These are phyloP conservation scores for Rhagologus leucostigma DNA, from an alignment of 2,113 vertebrate species.

Conservation along the genomic window DNA sequence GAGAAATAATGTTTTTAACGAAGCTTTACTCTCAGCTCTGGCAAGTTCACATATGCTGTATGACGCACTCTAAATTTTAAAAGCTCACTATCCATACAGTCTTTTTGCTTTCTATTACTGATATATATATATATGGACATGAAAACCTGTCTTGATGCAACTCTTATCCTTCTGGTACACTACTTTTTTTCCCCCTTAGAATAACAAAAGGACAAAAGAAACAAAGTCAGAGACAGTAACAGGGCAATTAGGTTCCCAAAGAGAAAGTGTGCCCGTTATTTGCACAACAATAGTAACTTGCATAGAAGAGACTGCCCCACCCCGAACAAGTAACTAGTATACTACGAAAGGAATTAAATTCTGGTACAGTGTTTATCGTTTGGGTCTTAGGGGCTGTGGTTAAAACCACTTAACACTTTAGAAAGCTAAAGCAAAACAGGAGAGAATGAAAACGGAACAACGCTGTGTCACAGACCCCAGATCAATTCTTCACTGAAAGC, in stretches of 20 bases:
- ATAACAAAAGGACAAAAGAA: slow-evolving; percentile 21
- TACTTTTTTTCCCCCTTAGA: background rate
- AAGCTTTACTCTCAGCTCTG: background rate
- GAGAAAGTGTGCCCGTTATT: slow-evolving; percentile 68
- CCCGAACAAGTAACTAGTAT: background rate
- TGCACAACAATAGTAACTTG: slow-evolving; percentile 68
- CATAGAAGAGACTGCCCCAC: slow-evolving; percentile 23
- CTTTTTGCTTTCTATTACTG: background rate
- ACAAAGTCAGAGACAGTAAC: slow-evolving; percentile 27
- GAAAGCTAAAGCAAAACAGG: background rate
- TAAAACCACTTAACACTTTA: background rate
- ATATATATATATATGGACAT: background rate
- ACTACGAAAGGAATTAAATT: background rate
- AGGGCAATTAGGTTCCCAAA: slow-evolving; percentile 64
- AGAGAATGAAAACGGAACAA: background rate
- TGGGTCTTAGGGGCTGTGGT: background rate
- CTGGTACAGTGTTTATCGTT: background rate
- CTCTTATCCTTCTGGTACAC: background rate
- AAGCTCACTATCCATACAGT: background rate
- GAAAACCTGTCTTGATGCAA: background rate
- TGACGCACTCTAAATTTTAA: slow-evolving; percentile 20
- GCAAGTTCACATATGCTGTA: background rate
- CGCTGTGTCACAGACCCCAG: background rate
- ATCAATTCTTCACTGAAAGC: background rate
- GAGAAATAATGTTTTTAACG: slow-evolving; percentile 14